Base-by-base conservation (phyloP, 2,888 invertebrate genomes). In the Pocota personata region DNA sequence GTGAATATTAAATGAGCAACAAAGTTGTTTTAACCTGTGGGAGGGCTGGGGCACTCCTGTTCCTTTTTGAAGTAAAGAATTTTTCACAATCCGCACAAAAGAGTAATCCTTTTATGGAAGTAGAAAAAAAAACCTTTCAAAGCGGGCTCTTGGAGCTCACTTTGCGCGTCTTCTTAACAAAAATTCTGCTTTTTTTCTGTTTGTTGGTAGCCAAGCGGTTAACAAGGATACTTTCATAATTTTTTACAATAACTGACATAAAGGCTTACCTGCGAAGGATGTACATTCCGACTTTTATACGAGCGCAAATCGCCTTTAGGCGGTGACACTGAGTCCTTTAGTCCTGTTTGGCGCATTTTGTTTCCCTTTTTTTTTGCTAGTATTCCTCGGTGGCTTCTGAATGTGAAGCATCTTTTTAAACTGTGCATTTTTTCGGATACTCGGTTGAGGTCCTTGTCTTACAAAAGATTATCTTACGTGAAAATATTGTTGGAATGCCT, bases 221-320 rank as follows among this genome's bases (percentile, higher is more conserved):
- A 86, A 86, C 84, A 86, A 86, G 84, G 84, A 86, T 86, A 86
- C 80, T 86, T 86, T 86, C 66, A 86, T 80, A 80, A 80, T 86
- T 86, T 83, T 86, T 86, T 79, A 80, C 80, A 86, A 86, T 76
- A 86, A 86, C 84, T 80, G 76, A 86, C 80, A 86, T 86, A 86
- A 86, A 86, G 84, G 84, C 84, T 86, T 86, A 86, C 84, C 84
- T 86, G 86, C 82, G 82, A 86, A 86, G 60, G 82, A 82, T 82
- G 86, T 82, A 82, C 72, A 77, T 72, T 86, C 76, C 66, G 66
- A 67, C 77, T 82, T 82, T 72, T 82, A 86, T 86, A 77, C 86
- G 77, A 82, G 77, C 82, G 86, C 76, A 86, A 86, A 86, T 86
- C 86, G 86, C 86, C 86, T 77, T 77, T 76, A 82, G 86, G 86